A percentile compares a stretch with the other conserved stretches of the same genome.
Conservation (phyloP, 2,113 vertebrate genomes). For the Macroglossus sobrinus region DNA sequence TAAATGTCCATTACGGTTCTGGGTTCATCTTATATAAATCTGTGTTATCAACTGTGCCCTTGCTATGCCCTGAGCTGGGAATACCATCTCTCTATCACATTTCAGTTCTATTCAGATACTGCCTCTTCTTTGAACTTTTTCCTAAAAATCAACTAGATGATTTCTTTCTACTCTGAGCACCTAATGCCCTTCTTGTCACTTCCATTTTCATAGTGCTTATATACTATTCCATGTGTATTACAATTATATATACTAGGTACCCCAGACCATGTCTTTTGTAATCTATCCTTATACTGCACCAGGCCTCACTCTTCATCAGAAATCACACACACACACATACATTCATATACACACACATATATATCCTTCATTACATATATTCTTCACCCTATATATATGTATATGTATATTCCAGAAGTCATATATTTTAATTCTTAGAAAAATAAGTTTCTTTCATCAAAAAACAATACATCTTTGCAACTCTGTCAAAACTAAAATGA, state of each 20-base stretch:
- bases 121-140: not conserved
- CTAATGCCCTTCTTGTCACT: not conserved
- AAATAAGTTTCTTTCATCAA: not conserved
- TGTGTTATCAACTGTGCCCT: not conserved
- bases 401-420: not conserved
- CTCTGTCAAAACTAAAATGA: not conserved
- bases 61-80: not conserved
- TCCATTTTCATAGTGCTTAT: not conserved
- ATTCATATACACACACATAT: not conserved
- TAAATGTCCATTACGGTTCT: not conserved
- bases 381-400: too few relatives aligned
- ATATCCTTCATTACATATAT: too few relatives aligned
- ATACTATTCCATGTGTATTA: not conserved
- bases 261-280: not conserved
- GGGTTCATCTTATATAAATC: not conserved
- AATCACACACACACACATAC: not conserved
- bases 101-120: not conserved
- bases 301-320: not conserved
- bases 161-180: not conserved
- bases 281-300: not conserved
- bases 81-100: not conserved
- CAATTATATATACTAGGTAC: not conserved
- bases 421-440: not conserved
- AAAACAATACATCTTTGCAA: not conserved
- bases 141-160: not conserved